Conservation (phyloP, 2,797 vertebrate genomes). For the Nyctibius grandis region DNA sequence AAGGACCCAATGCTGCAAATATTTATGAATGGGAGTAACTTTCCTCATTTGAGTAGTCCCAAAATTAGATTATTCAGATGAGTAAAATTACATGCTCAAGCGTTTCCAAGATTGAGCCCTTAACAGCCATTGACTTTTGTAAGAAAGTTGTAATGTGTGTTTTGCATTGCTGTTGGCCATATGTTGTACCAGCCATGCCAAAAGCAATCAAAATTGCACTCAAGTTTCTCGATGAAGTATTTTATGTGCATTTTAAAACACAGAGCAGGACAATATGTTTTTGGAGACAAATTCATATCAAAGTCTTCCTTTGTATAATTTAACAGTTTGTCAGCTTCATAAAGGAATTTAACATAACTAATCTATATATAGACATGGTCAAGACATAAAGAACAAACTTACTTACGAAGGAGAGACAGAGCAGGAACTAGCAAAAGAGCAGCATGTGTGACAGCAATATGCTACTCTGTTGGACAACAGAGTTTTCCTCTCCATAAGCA, state of each 20-base stretch:
- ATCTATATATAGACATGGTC: conserved; percentile 27
- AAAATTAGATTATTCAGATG: conserved; percentile 45
- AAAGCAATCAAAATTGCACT: conserved; percentile 68
- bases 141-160: conserved; percentile 25
- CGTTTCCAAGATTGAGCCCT: conserved; percentile 26
- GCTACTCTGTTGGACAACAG: conserved; percentile 22
- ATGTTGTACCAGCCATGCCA: conserved; percentile 62
- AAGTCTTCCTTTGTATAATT: conserved; percentile 29
- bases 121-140: conserved; percentile 10
- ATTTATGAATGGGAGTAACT: conserved; percentile 27
- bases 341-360: conserved; percentile 34
- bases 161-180: conserved; percentile 58
- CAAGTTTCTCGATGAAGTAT: conserved; percentile 57
- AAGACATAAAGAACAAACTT: conserved; percentile 4
- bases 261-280: conserved; percentile 53
- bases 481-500: conserved; percentile 1
- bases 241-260: conserved; percentile 48
- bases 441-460: conserved; percentile 35
- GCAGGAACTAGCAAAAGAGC: conserved; percentile 22
- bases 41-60: background rate
- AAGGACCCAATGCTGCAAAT: conserved; percentile 15
- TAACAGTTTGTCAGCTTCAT: conserved; percentile 44
- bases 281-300: conserved; percentile 52
- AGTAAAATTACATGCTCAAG: conserved; percentile 21
- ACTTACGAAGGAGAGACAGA: background rate